Conservation (phyloP, 2,888 invertebrate species). For the Pristionchus exspectatus region DNA sequence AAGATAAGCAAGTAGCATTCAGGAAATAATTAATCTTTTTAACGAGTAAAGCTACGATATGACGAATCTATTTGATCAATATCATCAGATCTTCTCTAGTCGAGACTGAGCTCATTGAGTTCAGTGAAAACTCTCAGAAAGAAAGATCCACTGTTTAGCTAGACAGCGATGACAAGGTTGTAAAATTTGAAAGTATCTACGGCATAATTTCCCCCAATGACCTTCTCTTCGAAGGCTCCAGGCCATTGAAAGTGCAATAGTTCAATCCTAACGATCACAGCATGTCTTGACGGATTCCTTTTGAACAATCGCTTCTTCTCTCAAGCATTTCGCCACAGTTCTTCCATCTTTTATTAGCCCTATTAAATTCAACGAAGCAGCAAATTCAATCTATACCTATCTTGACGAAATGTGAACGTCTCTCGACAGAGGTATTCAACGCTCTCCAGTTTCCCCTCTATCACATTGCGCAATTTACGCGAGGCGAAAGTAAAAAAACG, state of each 20-base stretch:
- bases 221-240: background rate
- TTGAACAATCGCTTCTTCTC: background rate
- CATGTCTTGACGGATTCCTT: background rate
- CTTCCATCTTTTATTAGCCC: too few species aligned
- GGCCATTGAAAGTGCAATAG: background rate
- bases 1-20: too few species aligned
- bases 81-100: background rate
- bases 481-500: background rate
- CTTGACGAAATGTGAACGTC: background rate
- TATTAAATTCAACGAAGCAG: too few species aligned
- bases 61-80: background rate
- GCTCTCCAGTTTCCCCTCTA: background rate
- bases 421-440: background rate
- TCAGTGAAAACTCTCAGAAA: background rate
- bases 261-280: background rate
- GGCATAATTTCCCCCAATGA: background rate
- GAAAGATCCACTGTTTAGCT: too few species aligned
- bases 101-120: background rate
- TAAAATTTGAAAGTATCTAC: too few species aligned
- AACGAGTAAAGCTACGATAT: too few species aligned
- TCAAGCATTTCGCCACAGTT: too few species aligned
- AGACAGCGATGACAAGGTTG: too few species aligned
- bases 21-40: too few species aligned
- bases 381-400: too few species aligned
- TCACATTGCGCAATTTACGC: background rate